A percentile compares a stretch with the other conserved stretches of the same genome.
Conservation (phyloP, 2,888 invertebrate genomes). For the Leucoptera coffeella region DNA sequence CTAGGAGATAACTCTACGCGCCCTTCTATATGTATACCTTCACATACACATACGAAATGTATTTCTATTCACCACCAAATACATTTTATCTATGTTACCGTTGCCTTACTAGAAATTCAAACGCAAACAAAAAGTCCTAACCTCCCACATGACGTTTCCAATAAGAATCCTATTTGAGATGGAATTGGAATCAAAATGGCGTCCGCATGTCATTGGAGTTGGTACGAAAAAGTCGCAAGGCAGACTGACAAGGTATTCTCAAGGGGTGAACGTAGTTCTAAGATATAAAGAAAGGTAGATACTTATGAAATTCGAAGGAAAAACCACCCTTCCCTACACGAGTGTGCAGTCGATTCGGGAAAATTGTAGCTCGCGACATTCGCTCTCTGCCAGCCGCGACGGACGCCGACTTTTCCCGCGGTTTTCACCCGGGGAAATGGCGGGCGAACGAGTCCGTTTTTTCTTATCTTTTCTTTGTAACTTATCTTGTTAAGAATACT, state of each 20-base stretch:
- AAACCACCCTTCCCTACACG: conserved; percentile 53
- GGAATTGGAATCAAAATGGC: conserved; percentile 14
- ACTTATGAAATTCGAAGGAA: conserved; percentile 55
- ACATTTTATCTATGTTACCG: conserved; percentile 55
- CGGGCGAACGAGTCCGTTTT: too few relatives aligned
- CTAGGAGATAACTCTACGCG: too few relatives aligned
- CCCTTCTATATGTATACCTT: too few relatives aligned
- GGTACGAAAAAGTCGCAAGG: conserved; percentile 28
- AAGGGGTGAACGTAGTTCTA: conserved; percentile 54
- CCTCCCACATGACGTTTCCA: conserved; percentile 8
- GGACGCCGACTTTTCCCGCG: conserved; percentile 49
- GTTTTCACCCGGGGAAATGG: conserved; percentile 51
- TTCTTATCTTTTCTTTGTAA: too few relatives aligned
- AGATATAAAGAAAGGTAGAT: conserved; percentile 56
- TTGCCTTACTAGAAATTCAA: conserved; percentile 45
- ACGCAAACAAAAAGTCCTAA: conserved; percentile 16
- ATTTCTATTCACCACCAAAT: conserved; percentile 53
- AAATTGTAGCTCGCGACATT: conserved; percentile 53
- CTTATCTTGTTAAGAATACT: background rate
- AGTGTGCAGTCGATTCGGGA: conserved; percentile 51
- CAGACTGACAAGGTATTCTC: conserved; percentile 54
- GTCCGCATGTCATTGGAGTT: conserved; percentile 14
- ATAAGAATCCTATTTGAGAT: conserved; percentile 12
- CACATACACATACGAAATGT: conserved; percentile 51
- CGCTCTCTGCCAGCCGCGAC: conserved; percentile 46